Base-by-base conservation (phyloP, 2,888 invertebrate species). In the Nomada ruficornis region DNA sequence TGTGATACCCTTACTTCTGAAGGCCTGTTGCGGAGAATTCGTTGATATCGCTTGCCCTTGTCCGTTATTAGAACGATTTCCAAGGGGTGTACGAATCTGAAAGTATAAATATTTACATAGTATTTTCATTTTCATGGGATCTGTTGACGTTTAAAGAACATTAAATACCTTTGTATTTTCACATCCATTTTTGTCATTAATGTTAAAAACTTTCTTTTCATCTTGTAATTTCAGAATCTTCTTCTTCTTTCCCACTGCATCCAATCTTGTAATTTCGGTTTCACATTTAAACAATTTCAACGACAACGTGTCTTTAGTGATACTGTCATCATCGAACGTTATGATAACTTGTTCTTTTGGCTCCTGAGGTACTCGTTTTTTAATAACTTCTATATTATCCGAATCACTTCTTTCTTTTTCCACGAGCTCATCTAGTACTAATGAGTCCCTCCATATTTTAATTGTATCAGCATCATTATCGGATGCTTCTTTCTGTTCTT, bases 61-160 rank as follows among this genome's bases (percentile, higher is more conserved):
- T n/a, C 42, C 80, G 47, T 91, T 91, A 57, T 92, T 93, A 7
- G 92, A 93, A 67, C 93, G 86, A 76, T 92, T 93, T 63, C 89
- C 89, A 47, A 93, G 85, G 42, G 93, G 93, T 65, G 91, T 91
- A 71, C 93, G 92, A 86, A 83, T 88, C 91, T 92, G 77, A 67
- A 86, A 83, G 36, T 70, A 72, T 63, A 57, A 77, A 60, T 18
- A 71, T 47, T 71, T 55, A 68, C 36, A 79, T 50, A 36, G n/a
- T 26, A 69, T 42, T 18, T 50, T 7, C 20, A 42, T 55, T 47
- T 62, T 42, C 4, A 11, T 65, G 15, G n/a, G 20, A 42, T 4
- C 10, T 63, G 55, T 26, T 47, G 23, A 55, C 52, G 20, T 60
- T 55, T 44, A 13, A 47, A 15, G 47, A 47, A 47, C 10, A 71